Evolutionary conservation across 2,888 invertebrate genomes (phyloP), one percentile per base, ranked within the genome.

Genomic region (Drosophila glabriapex): DNA sequence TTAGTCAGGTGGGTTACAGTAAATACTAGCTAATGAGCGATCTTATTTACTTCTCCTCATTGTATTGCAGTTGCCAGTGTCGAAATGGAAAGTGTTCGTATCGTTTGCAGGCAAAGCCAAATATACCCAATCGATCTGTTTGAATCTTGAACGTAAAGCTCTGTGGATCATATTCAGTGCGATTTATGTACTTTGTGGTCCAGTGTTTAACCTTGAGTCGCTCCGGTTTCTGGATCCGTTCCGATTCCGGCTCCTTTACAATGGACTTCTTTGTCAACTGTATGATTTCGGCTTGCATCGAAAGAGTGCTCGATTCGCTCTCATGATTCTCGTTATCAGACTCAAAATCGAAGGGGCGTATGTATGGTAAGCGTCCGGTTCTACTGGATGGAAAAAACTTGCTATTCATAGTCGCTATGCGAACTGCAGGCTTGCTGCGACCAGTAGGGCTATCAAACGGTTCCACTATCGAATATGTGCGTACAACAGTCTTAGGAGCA

Each of bases 51-150:
- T 90, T 80, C 10, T 83, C 80, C 19, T 74, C 67, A 52, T 72
- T 87, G 6, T 82, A 87, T n/a, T 85, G 85, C 14, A 92, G 29
- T 25, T 67, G 73, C 93, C 93, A 93, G 28, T 73, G 54, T 5
- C 84, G 77, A 68, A 92, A 93, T 10, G 93, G 93, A 72, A 93
- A 93, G 56, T 93, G 93, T 4, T 80, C 83, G 68, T 93, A 93
- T 0, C 87, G 87, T 49, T 89, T 85, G 55, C 73, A 92, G 9
- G 93, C 93, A 35, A 93, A 87, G 0, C 92, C 93, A 71, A 93
- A 91, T n/a, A 85, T 69, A 68, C 93, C 93, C 70, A 93, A 74
- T 12, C 93, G 87, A 84, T 93, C 89, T 1, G 93, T 93, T 71
- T 86, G 87, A 6, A 93, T 79, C 0, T 84, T 91, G 1, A 91